Percentiles rank a stretch among this genome's conserved stretches.
Evolutionary conservation across 2,797 vertebrate species (phyloP).

Genomic region (Mormyrops boulengeri): DNA sequence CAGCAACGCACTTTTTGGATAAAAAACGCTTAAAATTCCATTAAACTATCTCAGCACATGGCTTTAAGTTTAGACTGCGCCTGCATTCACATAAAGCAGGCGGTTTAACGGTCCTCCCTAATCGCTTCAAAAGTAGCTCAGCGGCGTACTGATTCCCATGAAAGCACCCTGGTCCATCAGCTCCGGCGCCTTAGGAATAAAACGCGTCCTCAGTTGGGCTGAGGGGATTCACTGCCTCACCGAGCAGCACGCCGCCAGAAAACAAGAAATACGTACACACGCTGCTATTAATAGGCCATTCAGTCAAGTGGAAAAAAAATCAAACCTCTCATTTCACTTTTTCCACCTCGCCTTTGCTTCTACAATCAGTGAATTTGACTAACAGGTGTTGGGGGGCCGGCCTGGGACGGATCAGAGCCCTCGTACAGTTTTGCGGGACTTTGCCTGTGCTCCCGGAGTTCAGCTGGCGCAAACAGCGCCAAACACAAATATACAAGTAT

Average conservation of each 20-base stretch:
- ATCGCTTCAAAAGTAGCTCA: background rate
- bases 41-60: background rate
- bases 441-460: background rate
- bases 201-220: background rate
- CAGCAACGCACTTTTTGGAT: no score
- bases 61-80: background rate
- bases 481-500: background rate
- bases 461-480: background rate
- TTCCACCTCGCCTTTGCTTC: background rate
- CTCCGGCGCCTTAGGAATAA: background rate
- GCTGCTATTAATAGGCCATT: background rate
- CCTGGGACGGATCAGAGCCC: background rate
- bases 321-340: background rate
- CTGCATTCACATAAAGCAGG: background rate
- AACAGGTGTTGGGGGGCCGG: background rate
- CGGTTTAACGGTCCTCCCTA: background rate
- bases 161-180: background rate
- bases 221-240: background rate
- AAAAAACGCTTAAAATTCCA: background rate
- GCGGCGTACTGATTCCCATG: background rate
- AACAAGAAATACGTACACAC: background rate
- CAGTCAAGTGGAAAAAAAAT: background rate
- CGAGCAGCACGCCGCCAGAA: background rate
- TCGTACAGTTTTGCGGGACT: background rate
- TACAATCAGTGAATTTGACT: background rate